Base-by-base conservation (phyloP, 2,888 invertebrate genomes). In the Agrenia bidenticulata region DNA sequence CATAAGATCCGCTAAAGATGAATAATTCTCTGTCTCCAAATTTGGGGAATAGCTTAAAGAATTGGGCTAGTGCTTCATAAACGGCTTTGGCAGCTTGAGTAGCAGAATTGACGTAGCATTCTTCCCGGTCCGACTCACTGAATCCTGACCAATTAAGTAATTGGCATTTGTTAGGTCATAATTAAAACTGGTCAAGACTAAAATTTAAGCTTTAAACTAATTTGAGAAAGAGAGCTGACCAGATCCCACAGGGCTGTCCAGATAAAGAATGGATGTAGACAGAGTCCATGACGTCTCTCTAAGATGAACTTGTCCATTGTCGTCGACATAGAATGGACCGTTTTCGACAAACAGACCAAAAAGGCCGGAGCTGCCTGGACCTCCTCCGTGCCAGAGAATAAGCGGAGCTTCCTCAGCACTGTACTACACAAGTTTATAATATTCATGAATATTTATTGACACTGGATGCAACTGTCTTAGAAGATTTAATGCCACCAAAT, bases 161-260 rank as follows among this genome's bases (percentile, higher is more conserved):
- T 32, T n/a, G 32, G 5, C 32, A 32, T 32, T 32, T 32, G 32
- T 32, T 11, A 56, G 13, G 39, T 41, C 24, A 15, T 32, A 32
- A 26, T 55, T 45, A 27, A 45, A 55, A 21, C 55, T 21, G 7
- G 57, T 51, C 15, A 27, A n/a, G n/a, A 53, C 9, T 32, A 57
- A 23, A 23, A 0, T 94, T 94, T 19, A 82, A 81, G n/a, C n/a
- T n/a, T n/a, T n/a, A n/a, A n/a, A n/a, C n/a, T n/a, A n/a, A n/a
- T n/a, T n/a, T n/a, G n/a, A 24, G 32, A 26, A 60, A 17, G 9
- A 5, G 9, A 17, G n/a, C 64, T 61, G 65, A 79, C 79, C 79
- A 1, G 92, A 89, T 2, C 93, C 92, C 0, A 92, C 94, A 0
- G 95, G 95, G 80, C 92, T 94, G 79, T 96, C 95, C 62, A 96